Percentiles rank a stretch among this genome's conserved stretches.
Evolutionary conservation across 1,140 invertebrate genomes (phyloP).

Genomic region (Drosophila kanapiae): DNA sequence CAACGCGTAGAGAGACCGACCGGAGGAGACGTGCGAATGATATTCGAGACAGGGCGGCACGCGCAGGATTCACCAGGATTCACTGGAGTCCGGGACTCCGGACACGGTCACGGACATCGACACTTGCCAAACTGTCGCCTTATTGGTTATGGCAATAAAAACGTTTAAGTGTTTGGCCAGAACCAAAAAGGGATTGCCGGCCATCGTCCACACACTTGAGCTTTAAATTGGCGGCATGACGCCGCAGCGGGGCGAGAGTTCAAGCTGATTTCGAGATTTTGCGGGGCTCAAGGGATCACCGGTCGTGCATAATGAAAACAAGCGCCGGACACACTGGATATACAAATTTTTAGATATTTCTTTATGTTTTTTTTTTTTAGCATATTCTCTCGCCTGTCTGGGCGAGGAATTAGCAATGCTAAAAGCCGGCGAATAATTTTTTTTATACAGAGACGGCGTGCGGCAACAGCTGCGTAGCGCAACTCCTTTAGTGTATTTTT

Average conservation of each 20-base stretch:
- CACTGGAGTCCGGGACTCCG: constrained; percentile 17
- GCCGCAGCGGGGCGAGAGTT: constrained; percentile 6
- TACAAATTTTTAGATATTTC: constrained; percentile 30
- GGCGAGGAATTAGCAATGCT: constrained; percentile 46
- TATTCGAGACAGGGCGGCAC: constrained; percentile 57
- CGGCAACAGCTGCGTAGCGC: constrained; percentile 28
- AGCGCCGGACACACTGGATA: constrained; percentile 1
- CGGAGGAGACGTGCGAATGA: constrained; percentile 41
- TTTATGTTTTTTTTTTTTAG: constrained; percentile 13
- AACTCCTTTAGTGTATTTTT: constrained; percentile 3
- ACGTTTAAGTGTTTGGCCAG: constrained; percentile 49
- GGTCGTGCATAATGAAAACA: constrained; percentile 27
- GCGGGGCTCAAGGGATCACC: constrained; percentile 26
- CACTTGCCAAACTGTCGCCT: constrained; percentile 51
- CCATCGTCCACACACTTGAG: constrained; percentile 7
- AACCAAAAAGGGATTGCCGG: constrained; percentile 17
- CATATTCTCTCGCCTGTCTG: constrained; percentile 34
- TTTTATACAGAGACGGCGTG: neutral
- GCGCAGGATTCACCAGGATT: constrained; percentile 36
- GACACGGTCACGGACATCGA: constrained; percentile 7
- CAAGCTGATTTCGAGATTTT: constrained; percentile 29
- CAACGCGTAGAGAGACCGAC: constrained; percentile 40
- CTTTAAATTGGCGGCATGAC: constrained; percentile 46
- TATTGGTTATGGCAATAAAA: constrained; percentile 76
- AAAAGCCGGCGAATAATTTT: constrained; percentile 9